Percentiles rank a stretch among this genome's conserved stretches.
These are phyloP conservation scores for Cynopterus sphinx DNA, from an alignment of 2,797 vertebrate species.

Conservation along the genomic window DNA sequence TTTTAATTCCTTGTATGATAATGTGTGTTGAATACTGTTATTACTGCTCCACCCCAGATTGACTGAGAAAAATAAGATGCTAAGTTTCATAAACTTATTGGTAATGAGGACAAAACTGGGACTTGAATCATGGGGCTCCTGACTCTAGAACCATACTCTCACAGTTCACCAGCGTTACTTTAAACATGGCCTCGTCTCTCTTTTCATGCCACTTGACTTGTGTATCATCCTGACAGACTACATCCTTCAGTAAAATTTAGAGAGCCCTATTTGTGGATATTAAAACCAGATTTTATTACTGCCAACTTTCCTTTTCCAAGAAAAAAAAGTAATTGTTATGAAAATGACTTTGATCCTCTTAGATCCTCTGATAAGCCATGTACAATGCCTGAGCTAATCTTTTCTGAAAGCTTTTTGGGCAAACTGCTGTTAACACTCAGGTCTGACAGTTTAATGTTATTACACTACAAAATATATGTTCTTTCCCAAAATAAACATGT, in stretches of 20 bases:
- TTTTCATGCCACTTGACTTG: neutral
- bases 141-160: neutral
- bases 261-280: neutral
- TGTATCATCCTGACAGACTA: neutral
- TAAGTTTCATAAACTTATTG: neutral
- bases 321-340: constrained; percentile 30
- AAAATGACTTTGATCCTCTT: constrained; percentile 70
- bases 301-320: constrained; percentile 16
- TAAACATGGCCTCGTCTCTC: neutral
- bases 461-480: constrained; percentile 84
- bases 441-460: constrained; percentile 86
- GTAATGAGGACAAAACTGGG: neutral
- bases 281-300: neutral
- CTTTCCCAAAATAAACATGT: constrained; percentile 84
- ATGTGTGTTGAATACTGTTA: neutral
- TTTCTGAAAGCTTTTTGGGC: constrained; percentile 78
- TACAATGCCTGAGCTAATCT: constrained; percentile 81
- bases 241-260: neutral
- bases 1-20: neutral
- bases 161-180: neutral
- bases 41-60: neutral
- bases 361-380: constrained; percentile 74
- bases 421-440: constrained; percentile 84
- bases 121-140: neutral
- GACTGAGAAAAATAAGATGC: neutral